A percentile compares a stretch with the other conserved stretches of the same genome.
Evolutionary conservation across 2,888 invertebrate species (phyloP).

Genomic region (Nephrotoma flavescens): DNA sequence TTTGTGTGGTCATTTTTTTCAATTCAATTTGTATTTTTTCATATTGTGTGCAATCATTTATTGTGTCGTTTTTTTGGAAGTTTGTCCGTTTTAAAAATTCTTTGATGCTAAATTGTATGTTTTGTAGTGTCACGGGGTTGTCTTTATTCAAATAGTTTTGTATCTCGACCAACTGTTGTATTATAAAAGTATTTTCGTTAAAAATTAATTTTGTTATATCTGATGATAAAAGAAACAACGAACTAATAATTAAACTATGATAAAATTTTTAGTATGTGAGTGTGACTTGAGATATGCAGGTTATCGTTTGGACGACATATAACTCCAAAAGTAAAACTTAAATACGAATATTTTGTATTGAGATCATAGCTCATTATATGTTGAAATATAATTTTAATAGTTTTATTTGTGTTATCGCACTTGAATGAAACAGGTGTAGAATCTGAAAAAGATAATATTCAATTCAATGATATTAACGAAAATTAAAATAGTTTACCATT

Average conservation of each 20-base stretch:
- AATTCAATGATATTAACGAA: not conserved
- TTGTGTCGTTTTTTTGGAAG: not conserved
- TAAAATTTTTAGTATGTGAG: too few species aligned
- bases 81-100: not conserved
- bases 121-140: not conserved
- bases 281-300: too few species aligned
- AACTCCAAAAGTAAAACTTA: not conserved
- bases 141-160: not conserved
- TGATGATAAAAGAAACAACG: not conserved
- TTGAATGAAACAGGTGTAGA: not conserved
- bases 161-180: not conserved
- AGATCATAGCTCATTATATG: not conserved
- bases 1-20: too few species aligned
- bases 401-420: not conserved
- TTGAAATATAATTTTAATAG: not conserved
- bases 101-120: not conserved
- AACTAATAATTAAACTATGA: not conserved
- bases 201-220: not conserved
- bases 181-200: not conserved
- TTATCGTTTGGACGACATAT: too few species aligned
- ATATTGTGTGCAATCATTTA: too few species aligned
- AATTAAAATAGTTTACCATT: not conserved
- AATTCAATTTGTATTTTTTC: too few species aligned
- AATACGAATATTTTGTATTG: not conserved
- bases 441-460: not conserved